phyloP scores from a whole-genome alignment of 2,797 vertebrate genomes.

The Crypturellus tataupa region DNA sequence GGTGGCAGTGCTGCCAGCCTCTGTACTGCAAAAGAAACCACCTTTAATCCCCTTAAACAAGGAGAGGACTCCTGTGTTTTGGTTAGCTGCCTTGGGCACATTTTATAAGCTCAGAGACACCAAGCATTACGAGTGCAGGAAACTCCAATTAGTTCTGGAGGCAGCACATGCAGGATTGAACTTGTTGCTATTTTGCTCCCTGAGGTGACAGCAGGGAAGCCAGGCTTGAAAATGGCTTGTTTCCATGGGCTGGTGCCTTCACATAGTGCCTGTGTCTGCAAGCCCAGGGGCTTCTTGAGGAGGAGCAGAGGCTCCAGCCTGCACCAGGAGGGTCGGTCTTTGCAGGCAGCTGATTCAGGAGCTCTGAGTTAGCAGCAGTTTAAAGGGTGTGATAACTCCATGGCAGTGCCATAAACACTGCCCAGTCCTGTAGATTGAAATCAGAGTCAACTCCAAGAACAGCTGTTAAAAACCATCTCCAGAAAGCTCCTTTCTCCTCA shows the following conservation, averaged over 20 bases:
- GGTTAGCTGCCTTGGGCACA: background rate
- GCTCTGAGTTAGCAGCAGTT: background rate
- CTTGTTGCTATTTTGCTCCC: background rate
- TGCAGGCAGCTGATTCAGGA: background rate
- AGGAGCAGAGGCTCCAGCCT: background rate
- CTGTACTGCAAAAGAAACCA: background rate
- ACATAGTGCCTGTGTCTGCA: rapidly evolving
- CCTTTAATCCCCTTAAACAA: background rate
- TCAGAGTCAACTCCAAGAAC: background rate
- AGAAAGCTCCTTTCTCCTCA: background rate
- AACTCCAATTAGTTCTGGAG: constrained; percentile 27
- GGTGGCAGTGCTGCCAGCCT: background rate
- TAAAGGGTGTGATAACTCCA: background rate
- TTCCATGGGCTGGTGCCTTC: background rate
- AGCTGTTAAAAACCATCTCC: background rate
- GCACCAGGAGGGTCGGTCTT: background rate
- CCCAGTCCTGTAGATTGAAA: background rate
- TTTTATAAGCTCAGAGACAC: background rate
- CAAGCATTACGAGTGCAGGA: background rate
- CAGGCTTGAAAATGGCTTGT: background rate
- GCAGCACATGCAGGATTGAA: background rate
- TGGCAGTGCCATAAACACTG: background rate
- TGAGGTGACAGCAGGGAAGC: background rate
- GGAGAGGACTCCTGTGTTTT: background rate
- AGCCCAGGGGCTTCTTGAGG: rapidly evolving